A percentile compares a stretch with the other conserved stretches of the same genome.
phyloP scores from a whole-genome alignment of 2,113 vertebrate species.

The Bos javanicus region DNA sequence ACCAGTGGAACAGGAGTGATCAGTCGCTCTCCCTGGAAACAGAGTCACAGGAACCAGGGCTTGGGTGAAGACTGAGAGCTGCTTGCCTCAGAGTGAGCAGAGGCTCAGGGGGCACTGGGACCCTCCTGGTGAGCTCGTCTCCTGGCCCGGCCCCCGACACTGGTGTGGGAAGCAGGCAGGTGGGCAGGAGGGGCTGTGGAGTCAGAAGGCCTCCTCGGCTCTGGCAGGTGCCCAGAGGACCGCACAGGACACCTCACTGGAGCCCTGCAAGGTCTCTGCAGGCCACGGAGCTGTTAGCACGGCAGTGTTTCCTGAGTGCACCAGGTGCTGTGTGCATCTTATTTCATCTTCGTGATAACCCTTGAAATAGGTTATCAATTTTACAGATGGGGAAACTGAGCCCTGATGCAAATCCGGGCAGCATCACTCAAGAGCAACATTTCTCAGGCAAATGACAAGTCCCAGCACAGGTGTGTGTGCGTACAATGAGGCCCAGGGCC shows the following conservation, averaged over 20 bases:
- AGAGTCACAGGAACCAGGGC: background rate
- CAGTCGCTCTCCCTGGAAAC: background rate
- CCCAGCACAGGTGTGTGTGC: background rate
- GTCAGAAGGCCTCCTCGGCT: background rate
- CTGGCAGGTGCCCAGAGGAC: no score
- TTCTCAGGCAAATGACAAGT: background rate
- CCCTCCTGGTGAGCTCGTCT: background rate
- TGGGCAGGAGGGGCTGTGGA: background rate
- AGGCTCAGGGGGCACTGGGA: background rate
- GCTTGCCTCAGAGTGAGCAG: background rate
- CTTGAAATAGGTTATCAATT: background rate
- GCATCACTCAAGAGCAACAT: background rate
- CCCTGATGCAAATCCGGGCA: background rate
- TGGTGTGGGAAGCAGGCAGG: rapidly evolving
- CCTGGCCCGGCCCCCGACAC: background rate
- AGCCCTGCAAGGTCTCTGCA: background rate
- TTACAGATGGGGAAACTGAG: background rate
- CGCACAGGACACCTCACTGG: background rate
- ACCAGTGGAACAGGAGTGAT: background rate
- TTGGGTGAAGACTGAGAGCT: background rate
- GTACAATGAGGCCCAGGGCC: rapidly evolving
- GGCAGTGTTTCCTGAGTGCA: background rate
- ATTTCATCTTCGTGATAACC: background rate
- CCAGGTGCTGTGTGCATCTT: background rate
- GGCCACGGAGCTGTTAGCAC: background rate